Evolutionary conservation across 1,140 invertebrate genomes (phyloP).

Genomic region (Pogonognathellus flavescens): DNA sequence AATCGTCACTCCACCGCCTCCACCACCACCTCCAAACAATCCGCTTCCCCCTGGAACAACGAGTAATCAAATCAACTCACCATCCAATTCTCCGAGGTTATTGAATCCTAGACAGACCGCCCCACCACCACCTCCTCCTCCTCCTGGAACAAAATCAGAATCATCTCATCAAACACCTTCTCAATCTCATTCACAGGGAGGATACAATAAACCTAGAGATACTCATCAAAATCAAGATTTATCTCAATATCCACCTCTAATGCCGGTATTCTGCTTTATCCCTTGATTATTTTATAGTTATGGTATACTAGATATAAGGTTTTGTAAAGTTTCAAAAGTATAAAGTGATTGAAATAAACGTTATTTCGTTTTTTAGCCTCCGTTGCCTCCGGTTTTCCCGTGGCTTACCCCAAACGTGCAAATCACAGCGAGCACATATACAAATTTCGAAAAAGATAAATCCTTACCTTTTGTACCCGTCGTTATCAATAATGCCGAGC

Average conservation of each 20-base stretch:
- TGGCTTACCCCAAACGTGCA: conserved; percentile 5
- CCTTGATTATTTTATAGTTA: too few species aligned
- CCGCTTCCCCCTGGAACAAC: background rate
- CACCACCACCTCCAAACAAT: background rate
- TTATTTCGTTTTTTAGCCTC: conserved; percentile 47
- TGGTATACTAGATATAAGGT: too few species aligned
- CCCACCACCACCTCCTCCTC: background rate
- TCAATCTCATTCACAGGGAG: background rate
- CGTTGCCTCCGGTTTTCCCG: conserved; percentile 61
- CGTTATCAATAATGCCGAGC: conserved; percentile 34
- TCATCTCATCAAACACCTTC: too few species aligned
- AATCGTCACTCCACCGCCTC: background rate
- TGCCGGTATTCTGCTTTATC: background rate
- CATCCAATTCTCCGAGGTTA: background rate
- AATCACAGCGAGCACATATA: background rate
- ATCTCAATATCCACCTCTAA: background rate
- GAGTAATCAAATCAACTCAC: background rate
- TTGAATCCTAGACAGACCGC: background rate
- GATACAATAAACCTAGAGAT: background rate
- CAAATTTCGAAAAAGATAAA: conserved; percentile 28
- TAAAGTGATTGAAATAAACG: too few species aligned
- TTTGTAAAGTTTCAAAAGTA: too few species aligned
- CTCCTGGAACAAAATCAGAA: background rate
- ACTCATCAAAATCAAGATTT: background rate
- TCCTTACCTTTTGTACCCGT: conserved; percentile 58